phyloP scores from a whole-genome alignment of 2,797 vertebrate genomes.

The Triplophysa bombifrons region DNA sequence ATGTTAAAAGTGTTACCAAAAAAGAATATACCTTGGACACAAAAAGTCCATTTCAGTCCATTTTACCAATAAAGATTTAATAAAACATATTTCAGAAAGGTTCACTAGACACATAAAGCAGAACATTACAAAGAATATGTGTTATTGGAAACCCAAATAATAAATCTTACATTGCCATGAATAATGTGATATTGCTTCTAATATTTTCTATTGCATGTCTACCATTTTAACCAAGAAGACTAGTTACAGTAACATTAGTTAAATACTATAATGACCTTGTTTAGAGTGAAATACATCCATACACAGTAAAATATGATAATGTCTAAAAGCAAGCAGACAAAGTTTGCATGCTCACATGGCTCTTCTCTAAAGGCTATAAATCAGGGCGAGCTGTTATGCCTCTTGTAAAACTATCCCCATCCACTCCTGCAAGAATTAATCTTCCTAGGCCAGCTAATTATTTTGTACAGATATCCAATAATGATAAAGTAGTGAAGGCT shows the following conservation, averaged over 20 bases:
- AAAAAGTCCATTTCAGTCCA: constrained; percentile 56
- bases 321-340: constrained; percentile 31
- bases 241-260: constrained; percentile 14
- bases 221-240: not conserved
- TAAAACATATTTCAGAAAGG: constrained; percentile 14
- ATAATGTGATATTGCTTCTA: not conserved
- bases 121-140: not conserved
- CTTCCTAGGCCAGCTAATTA: constrained; percentile 83
- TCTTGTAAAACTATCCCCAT: constrained; percentile 84
- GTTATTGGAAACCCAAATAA: not conserved
- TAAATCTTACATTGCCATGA: not conserved
- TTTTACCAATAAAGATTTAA: constrained; percentile 77
- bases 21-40: too few relatives aligned
- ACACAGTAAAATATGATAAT: constrained; percentile 38
- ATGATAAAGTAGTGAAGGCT: constrained; percentile 78
- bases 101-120: not conserved
- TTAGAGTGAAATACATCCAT: constrained; percentile 43
- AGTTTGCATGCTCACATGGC: constrained; percentile 44
- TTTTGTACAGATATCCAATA: constrained; percentile 87
- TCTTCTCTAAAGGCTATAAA: constrained; percentile 75
- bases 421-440: constrained; percentile 79
- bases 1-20: too few relatives aligned
- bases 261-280: constrained; percentile 34
- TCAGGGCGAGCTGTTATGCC: constrained; percentile 79
- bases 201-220: not conserved